Evolutionary conservation across 2,113 vertebrate species (phyloP), one percentile per base, ranked within the genome.

Genomic region (Pao palembangensis): DNA sequence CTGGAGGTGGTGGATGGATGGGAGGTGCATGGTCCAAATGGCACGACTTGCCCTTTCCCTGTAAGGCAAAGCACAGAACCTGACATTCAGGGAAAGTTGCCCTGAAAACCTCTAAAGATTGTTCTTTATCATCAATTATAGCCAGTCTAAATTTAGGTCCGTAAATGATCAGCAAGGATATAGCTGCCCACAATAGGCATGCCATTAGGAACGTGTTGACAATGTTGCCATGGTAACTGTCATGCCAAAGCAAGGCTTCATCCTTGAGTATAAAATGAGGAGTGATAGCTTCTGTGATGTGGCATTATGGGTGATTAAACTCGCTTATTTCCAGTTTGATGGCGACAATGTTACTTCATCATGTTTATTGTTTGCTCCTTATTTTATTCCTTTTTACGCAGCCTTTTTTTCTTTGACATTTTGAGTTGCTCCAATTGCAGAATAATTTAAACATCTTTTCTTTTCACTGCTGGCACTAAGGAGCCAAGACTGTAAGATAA

Each of bases 151-250:
- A 87, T 83, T 78, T 83, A 90, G 77, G 62, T 49, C 75, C 65
- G 54, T 69, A 73, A 75, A 75, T 64, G 71, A 85, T 81, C 82
- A 69, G 61, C 67, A 48, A 57, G 55, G 62, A 28, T 76, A 48
- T 70, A 63, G 69, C 70, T 61, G 69, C 50, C 71, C 63, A 79
- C 71, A 65, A 62, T 58, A 34, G 54, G 61, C 76, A 80, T 86
- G 70, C 75, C 83, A 79, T 83, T 76, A 64, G 64, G 73, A 34
- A 65, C 75, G 79, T 82, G 85, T 73, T 18, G 64, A 75, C 76
- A 81, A 65, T 69, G 73, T 91, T 64, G 3, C 87, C 81, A 89
- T 90, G 83, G 88, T 81, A 90, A 91, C 89, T 79, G 84, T 81
- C 85, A 85, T 81, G 67, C 74, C 63, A 78, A 83, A 71, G 55